phyloP scores from a whole-genome alignment of 2,113 vertebrate genomes.

The Dicrurus megarhynchus region DNA sequence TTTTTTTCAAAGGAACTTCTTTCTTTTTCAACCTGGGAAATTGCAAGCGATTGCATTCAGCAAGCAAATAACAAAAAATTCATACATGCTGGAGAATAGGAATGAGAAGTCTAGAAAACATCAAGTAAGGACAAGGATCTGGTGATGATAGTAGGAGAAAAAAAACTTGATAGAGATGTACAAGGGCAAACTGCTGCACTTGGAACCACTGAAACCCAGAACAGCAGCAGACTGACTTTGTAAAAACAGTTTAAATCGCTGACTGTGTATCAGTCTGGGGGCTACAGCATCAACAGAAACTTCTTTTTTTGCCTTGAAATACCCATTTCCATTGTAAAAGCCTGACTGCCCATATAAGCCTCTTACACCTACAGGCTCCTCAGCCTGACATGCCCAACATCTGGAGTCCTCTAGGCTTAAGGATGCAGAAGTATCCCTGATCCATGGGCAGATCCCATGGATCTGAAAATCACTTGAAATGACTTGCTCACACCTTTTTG shows the following conservation, averaged over 20 bases:
- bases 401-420: not conserved
- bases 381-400: not conserved
- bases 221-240: not conserved
- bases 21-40: conserved; percentile 66
- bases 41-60: conserved; percentile 64
- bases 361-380: not conserved
- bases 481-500: not conserved
- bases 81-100: conserved; percentile 29
- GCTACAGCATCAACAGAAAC: not conserved
- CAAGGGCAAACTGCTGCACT: not conserved
- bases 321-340: not conserved
- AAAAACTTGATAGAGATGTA: not conserved
- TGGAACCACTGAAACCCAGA: not conserved
- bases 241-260: not conserved
- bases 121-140: conserved; percentile 3
- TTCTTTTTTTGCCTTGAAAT: not conserved
- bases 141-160: not conserved
- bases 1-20: conserved; percentile 62
- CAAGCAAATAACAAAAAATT: conserved; percentile 49
- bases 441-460: too few species aligned
- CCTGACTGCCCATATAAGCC: not conserved
- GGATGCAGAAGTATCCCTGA: not conserved
- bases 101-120: conserved; percentile 52
- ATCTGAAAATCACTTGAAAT: not conserved
- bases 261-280: not conserved